Percentiles rank a stretch among this genome's conserved stretches.
These are phyloP conservation scores for Phyllopteryx taeniolatus DNA, from an alignment of 2,113 vertebrate species.

Conservation along the genomic window DNA sequence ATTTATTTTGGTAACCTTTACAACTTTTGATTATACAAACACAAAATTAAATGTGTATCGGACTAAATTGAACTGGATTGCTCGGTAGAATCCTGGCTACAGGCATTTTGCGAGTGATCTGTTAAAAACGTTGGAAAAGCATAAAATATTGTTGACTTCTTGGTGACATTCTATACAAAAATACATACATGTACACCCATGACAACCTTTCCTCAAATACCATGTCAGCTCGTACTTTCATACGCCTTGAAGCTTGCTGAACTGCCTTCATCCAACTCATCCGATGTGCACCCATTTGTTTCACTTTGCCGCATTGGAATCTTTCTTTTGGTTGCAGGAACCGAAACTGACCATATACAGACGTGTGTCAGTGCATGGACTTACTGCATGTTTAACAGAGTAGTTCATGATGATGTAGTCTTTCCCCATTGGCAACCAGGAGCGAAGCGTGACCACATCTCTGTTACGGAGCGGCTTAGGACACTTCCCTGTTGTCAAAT, in stretches of 20 bases:
- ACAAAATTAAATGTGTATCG: background rate
- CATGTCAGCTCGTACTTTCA: background rate
- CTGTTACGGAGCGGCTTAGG: slow-evolving; percentile 91
- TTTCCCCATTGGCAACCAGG: slow-evolving; percentile 88
- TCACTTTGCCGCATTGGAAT: background rate
- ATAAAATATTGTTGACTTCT: background rate
- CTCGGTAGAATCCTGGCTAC: background rate
- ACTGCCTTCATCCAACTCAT: background rate
- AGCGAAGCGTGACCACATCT: slow-evolving; percentile 92
- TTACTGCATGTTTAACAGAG: slow-evolving; percentile 89
- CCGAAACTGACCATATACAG: background rate
- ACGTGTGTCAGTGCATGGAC: slow-evolving; percentile 43
- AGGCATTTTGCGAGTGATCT: background rate
- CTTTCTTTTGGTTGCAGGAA: slow-evolving; percentile 3
- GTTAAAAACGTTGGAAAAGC: background rate
- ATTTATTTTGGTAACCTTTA: no score
- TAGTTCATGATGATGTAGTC: slow-evolving; percentile 99
- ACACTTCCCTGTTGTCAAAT: slow-evolving; percentile 81
- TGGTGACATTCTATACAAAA: background rate
- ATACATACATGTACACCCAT: background rate
- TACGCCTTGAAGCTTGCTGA: slow-evolving; percentile 4
- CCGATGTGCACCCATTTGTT: slow-evolving; percentile 6
- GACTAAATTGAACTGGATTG: no score
- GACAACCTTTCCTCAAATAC: background rate
- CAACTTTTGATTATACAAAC: background rate